phyloP scores from a whole-genome alignment of 2,113 vertebrate genomes.

The Neotragus moschatus region DNA sequence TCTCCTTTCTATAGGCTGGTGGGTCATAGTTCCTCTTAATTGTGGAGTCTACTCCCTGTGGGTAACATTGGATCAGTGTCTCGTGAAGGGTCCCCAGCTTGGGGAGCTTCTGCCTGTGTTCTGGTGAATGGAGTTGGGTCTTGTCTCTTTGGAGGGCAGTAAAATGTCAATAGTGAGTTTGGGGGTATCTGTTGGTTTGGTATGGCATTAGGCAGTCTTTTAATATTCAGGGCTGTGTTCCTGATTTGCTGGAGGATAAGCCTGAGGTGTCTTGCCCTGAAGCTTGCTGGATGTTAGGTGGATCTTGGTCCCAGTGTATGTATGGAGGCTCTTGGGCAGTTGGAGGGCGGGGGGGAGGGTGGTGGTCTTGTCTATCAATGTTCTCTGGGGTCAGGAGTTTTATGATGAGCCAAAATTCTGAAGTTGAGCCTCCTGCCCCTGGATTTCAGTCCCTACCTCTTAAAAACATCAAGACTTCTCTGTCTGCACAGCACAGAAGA shows the following conservation, averaged over 20 bases:
- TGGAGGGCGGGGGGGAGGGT: rapidly evolving
- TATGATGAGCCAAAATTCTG: not conserved
- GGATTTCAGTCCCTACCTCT: not conserved
- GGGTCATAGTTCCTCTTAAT: no score
- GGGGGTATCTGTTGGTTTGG: not conserved
- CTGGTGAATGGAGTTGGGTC: no score
- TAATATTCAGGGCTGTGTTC: not conserved
- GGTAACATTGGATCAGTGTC: no score
- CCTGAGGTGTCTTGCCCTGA: not conserved
- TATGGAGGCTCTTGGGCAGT: not conserved
- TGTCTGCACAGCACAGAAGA: not conserved
- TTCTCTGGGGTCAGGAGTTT: not conserved
- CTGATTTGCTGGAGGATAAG: not conserved
- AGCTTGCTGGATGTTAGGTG: no score
- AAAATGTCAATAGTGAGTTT: not conserved
- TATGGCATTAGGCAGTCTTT: not conserved
- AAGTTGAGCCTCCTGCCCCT: not conserved
- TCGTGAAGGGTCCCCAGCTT: no score
- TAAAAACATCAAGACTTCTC: not conserved
- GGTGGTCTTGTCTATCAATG: not conserved
- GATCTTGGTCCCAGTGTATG: no score
- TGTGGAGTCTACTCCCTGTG: no score
- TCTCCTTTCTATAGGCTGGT: no score
- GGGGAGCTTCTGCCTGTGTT: no score
- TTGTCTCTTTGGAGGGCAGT: no score